Evolutionary conservation across 2,888 invertebrate genomes (phyloP), one percentile per base, ranked within the genome.

Genomic region (Eupithecia exiguata): DNA sequence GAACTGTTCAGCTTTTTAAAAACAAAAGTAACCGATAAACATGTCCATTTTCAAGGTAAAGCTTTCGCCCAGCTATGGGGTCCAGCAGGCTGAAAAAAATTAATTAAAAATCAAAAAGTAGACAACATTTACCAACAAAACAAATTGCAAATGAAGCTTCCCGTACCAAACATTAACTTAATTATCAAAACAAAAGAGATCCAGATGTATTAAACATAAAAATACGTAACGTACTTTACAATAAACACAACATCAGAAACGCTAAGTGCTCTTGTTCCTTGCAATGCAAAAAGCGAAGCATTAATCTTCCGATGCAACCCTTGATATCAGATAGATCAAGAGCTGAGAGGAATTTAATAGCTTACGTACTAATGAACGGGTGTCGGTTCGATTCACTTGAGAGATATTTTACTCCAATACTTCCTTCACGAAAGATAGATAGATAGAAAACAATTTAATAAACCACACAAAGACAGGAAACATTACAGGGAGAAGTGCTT

Each of bases 221-320:
- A 36, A 38, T 36, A 65, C n/a, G n/a, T 38, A 65, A 65, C 14
- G 10, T 36, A 35, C 10, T 36, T 30, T 65, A n/a, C 70, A 72
- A 63, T 72, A 67, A 72, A 72, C 36, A 69, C 49, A 40, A 46
- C 58, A 72, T 80, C 78, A 70, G 80, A 80, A 79, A 79, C 71
- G 74, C 77, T 78, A 82, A 82, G 77, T 79, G 80, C 80, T 78
- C 75, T 80, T 75, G 78, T 73, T 77, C 72, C 76, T 78, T 73
- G 71, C 77, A 67, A 61, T 73, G 68, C 77, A 81, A 79, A 80
- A 77, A 78, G 72, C 63, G 63, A 70, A 67, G 72, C 78, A 82
- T 81, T 82, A 79, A 81, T 81, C 77, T 72, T 46, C 30, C 53
- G 67, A 78, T 79, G 79, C 79, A 82, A 71, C 79, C 74, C 74